Conservation (phyloP, 2,888 invertebrate genomes). For the Caenorhabditis sinica region DNA sequence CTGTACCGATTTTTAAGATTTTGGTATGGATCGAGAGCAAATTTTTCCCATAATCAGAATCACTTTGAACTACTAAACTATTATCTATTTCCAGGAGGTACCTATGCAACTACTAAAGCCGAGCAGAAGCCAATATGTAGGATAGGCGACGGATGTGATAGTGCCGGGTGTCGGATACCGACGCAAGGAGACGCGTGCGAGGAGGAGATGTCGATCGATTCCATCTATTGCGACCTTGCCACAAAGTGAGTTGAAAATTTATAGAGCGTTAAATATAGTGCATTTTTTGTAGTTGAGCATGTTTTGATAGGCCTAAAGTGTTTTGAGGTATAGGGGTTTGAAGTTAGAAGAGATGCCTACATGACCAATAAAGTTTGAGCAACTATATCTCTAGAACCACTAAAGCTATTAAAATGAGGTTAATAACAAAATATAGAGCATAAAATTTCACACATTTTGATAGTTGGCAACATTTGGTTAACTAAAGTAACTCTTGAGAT, state of each 20-base stretch:
- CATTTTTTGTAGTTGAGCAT: too few relatives aligned
- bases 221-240: slow-evolving; percentile 76
- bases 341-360: background rate
- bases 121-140: slow-evolving; percentile 71
- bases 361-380: too few relatives aligned
- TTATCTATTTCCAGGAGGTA: slow-evolving; percentile 66
- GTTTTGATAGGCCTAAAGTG: too few relatives aligned
- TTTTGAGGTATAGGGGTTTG: too few relatives aligned
- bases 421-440: too few relatives aligned
- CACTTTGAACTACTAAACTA: background rate
- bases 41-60: too few relatives aligned
- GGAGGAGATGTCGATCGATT: slow-evolving; percentile 74
- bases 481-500: too few relatives aligned
- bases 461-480: too few relatives aligned
- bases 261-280: background rate
- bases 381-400: too few relatives aligned
- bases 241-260: slow-evolving; percentile 70
- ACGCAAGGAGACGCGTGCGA: slow-evolving; percentile 73
- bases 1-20: background rate
- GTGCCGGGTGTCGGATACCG: slow-evolving; percentile 69
- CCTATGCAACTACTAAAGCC: slow-evolving; percentile 52
- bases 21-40: too few relatives aligned
- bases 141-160: slow-evolving; percentile 77
- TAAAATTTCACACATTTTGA: too few relatives aligned
- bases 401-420: too few relatives aligned